Evolutionary conservation across 2,797 vertebrate species (phyloP).

Genomic region (Melanotaenia boesemani): DNA sequence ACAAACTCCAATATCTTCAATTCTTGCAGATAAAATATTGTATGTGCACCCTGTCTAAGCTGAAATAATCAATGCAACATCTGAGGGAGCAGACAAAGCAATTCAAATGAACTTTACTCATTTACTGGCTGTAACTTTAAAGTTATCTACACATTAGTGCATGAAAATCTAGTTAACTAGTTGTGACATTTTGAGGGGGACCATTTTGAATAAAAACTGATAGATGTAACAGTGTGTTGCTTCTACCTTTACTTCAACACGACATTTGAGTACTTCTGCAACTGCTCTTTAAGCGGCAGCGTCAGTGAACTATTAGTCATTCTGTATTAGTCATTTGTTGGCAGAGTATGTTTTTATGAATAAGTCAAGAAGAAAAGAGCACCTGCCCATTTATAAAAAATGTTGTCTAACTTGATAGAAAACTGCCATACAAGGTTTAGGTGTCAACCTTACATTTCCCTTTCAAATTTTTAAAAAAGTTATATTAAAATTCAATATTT

Average conservation of each 20-base stretch:
- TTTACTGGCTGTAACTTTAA: neutral
- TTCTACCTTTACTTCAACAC: neutral
- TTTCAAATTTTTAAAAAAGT: neutral
- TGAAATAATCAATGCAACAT: neutral
- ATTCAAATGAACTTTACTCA: neutral
- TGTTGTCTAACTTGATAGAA: slow-evolving; percentile 46
- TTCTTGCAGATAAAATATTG: too few species aligned
- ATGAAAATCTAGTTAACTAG: neutral
- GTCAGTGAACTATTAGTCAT: neutral
- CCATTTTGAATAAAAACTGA: neutral
- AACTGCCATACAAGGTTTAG: neutral
- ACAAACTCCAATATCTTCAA: too few species aligned
- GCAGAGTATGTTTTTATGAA: neutral
- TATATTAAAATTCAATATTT: neutral
- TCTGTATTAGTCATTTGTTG: slow-evolving; percentile 10
- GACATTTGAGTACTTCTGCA: neutral
- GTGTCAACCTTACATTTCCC: neutral
- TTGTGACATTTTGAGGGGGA: neutral
- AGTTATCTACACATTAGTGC: neutral
- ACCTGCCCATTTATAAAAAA: slow-evolving; percentile 24
- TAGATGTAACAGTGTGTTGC: neutral
- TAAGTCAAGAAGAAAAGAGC: neutral
- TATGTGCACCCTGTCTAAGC: too few species aligned
- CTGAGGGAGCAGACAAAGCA: neutral
- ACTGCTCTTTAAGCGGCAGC: neutral